These are phyloP conservation scores for Neotoma lepida DNA, from an alignment of 2,113 vertebrate species.

Conservation along the genomic window DNA sequence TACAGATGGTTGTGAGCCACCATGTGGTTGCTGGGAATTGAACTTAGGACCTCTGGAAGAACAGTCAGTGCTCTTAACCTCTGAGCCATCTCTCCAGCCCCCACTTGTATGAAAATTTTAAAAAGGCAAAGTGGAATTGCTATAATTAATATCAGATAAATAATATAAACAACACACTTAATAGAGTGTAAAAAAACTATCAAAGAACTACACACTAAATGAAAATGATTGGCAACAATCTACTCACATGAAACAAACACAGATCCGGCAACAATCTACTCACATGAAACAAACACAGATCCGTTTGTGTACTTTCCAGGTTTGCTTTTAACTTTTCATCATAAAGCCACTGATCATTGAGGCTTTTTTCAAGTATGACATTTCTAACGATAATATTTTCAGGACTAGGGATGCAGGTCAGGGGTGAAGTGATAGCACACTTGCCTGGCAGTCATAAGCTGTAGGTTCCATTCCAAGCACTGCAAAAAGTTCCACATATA, in stretches of 20 bases:
- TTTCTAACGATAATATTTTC: constrained; percentile 20
- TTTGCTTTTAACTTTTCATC: constrained; percentile 40
- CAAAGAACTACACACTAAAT: neutral
- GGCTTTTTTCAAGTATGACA: constrained; percentile 43
- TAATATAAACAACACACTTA: neutral
- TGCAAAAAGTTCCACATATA: neutral
- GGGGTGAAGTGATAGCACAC: neutral
- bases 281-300: neutral
- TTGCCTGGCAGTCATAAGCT: neutral
- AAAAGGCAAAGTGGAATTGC: neutral
- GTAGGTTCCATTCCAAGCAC: neutral
- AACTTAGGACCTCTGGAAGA: too few relatives aligned
- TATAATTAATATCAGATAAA: neutral
- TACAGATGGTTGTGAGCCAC: too few relatives aligned
- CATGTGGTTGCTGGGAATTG: too few relatives aligned
- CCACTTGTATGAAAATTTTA: neutral
- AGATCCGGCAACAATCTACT: constrained; percentile 19
- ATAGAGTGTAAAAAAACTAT: neutral
- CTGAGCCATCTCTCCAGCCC: too few relatives aligned
- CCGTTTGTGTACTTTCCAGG: neutral
- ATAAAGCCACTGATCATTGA: neutral
- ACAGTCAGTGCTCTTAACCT: too few relatives aligned
- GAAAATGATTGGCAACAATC: constrained; percentile 21
- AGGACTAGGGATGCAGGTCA: neutral
- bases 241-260: neutral